Base-by-base conservation (phyloP, 2,888 invertebrate species). In the Stenoptilia bipunctidactyla region DNA sequence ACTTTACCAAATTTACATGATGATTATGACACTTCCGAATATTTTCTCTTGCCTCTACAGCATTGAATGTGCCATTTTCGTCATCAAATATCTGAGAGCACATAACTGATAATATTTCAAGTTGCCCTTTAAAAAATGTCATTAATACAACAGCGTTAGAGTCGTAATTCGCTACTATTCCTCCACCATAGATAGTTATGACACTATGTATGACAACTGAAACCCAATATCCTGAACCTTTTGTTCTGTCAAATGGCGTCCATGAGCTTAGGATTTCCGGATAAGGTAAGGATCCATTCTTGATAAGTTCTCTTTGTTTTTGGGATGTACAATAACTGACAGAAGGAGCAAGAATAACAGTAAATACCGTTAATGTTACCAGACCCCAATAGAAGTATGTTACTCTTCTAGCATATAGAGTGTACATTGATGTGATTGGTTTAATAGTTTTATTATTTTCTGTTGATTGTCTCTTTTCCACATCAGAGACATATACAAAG, bases 221-320 rank as follows among this genome's bases (percentile, higher is more conserved):
- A 1, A 58, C 13, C 56, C 63, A 68, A 51, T 73, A 82, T 0
- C 77, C 77, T 1, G 47, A 41, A 0, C 74, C 69, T 42, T 49
- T 52, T 0, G 66, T 53, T 44, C 58, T 69, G 40, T 80, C 65
- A 40, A 74, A 71, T 1, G 77, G 79, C 1, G 63, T 46, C 77
- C 77, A 80, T 1, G 77, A 74, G 37, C 77, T 79, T 53, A 79
- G 57, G 39, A 79, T 71, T 52, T 79, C 75, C 33, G 80, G 77
- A 52, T 69, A 73, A 1, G 66, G 53, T 3, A 43, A 14, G 2
- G 59, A 52, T 13, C 15, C 41, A 1, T 62, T 68, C 44, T 72
- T 68, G 14, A 38, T 54, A 1, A 66, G 58, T 1, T 50, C 42
- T 10, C 48, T 48, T 13, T 58, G 52, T 14, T 48, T 43, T 1